Evolutionary conservation across 2,797 vertebrate species (phyloP), one percentile per base, ranked within the genome.

Genomic region (Synaphobranchus kaupii): DNA sequence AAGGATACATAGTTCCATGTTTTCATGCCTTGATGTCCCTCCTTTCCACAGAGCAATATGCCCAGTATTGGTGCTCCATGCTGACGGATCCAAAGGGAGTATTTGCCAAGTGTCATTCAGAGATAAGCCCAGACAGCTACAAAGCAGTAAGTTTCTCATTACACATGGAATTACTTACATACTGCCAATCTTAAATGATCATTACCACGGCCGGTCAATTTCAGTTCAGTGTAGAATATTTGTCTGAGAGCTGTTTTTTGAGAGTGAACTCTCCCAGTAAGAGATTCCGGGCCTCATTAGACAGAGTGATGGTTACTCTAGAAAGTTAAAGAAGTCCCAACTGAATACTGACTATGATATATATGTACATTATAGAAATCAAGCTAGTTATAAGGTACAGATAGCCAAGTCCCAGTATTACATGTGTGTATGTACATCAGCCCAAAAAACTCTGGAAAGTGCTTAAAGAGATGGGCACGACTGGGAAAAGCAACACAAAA

Each of bases 11-110:
- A 48, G 44, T n/a, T 48, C 17, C 17, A 25, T 10, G 31, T 47
- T 48, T 48, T 48, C 20, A 47, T 44, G 8, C 5, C 48, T 25
- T 80, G 20, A 25, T n/a, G 28, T 88, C 52, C 86, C 8, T 44
- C 20, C 39, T 86, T 56, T 87, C 90, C 84, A 91, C 94, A 98
- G 98, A 98, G 87, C 95, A 96, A 56, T 98, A 95, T 0, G 98
- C 97, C n/a, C 91, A 95, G 86, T 93, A 95, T 84, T 98, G 97
- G 98, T 99, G 98, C 80, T 95, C 96, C 10, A 92, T 93, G 88
- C 94, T 99, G 83, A 93, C 92, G 0, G 94, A 97, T 13, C 84
- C 94, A 8, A 83, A 3, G 0, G 96, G 97, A 39, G 93, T 94
- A 83, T 98, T 98, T 56, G 91, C 96, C 86, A 71, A 88, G 13